These are phyloP conservation scores for Trachelipus rathkii DNA, from an alignment of 1,140 invertebrate genomes.

Conservation along the genomic window DNA sequence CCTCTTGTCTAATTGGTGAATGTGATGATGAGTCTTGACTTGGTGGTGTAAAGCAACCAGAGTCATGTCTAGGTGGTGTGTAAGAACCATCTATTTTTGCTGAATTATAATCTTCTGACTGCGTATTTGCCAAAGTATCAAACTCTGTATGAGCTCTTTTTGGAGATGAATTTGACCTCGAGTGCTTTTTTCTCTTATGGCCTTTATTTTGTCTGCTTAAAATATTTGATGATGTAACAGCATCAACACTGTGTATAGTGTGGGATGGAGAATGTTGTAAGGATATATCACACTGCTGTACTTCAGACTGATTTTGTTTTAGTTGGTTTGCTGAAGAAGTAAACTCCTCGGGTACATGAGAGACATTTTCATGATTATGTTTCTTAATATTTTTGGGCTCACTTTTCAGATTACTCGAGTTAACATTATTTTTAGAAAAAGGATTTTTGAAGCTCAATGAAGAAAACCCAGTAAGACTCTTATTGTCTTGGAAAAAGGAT, in stretches of 20 bases:
- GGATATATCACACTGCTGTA: neutral
- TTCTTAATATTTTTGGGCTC: neutral
- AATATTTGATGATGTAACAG: neutral
- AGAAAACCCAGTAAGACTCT: neutral
- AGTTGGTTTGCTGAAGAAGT: neutral
- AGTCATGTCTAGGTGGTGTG: neutral
- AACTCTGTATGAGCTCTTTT: neutral
- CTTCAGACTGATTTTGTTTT: neutral
- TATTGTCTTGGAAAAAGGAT: constrained; percentile 3
- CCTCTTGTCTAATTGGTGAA: neutral
- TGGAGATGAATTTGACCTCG: neutral
- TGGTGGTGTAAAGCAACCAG: neutral
- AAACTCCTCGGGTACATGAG: neutral
- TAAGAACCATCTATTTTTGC: neutral
- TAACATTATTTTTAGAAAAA: too few species aligned
- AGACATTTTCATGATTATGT: neutral
- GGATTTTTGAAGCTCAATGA: neutral
- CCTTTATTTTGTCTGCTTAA: neutral
- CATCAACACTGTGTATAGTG: neutral
- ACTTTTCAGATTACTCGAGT: too few species aligned
- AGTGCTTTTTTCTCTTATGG: neutral
- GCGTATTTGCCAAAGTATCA: neutral
- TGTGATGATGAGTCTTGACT: neutral
- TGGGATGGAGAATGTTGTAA: neutral
- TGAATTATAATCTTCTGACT: neutral